Evolutionary conservation across 2,797 vertebrate species (phyloP).

Genomic region (Coregonus ussuriensis): DNA sequence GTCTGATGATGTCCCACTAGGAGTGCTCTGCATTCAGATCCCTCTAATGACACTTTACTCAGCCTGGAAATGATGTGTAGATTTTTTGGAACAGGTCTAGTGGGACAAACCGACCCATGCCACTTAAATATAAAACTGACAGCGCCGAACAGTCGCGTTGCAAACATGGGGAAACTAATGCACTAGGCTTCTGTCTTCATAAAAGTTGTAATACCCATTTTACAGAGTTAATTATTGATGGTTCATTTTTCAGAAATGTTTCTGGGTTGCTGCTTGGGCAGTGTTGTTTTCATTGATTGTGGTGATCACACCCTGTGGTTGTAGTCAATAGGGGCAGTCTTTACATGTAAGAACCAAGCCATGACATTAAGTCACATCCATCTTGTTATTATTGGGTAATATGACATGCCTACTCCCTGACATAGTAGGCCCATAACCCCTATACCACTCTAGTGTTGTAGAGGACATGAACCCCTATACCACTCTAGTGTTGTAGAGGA

Average conservation of each 20-base stretch:
- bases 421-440: neutral
- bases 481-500: too few relatives aligned
- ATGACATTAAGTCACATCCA: neutral
- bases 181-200: conserved; percentile 68
- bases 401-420: neutral
- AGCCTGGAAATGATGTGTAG: conserved; percentile 46
- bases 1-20: conserved; percentile 1
- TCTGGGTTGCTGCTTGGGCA: conserved; percentile 49
- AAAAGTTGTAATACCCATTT: conserved; percentile 78
- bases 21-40: conserved; percentile 40
- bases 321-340: neutral
- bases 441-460: neutral
- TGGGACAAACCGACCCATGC: conserved; percentile 48
- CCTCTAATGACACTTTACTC: conserved; percentile 44
- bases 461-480: too few relatives aligned
- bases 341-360: neutral
- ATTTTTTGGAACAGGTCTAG: conserved; percentile 58
- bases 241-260: conserved; percentile 62
- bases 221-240: conserved; percentile 73
- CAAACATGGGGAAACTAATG: conserved; percentile 60
- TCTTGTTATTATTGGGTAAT: neutral
- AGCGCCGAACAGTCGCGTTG: conserved; percentile 60
- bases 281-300: conserved; percentile 42
- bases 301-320: conserved; percentile 10
- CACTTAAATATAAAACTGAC: conserved; percentile 66